Base-by-base conservation (phyloP, 2,797 vertebrate species). In the Falco biarmicus region DNA sequence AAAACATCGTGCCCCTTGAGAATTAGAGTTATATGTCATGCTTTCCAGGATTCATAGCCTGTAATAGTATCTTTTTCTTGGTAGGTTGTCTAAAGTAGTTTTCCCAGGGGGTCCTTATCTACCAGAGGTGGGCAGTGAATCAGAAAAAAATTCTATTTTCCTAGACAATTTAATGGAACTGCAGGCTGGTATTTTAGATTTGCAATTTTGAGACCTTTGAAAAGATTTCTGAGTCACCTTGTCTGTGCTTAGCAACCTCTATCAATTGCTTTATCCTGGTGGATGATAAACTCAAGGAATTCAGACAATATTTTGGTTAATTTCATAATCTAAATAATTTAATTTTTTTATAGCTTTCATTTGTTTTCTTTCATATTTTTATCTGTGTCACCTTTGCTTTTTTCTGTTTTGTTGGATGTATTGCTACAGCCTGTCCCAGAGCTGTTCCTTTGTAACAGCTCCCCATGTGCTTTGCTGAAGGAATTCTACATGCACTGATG, bases 161-260 rank as follows among this genome's bases (percentile, higher is more conserved):
- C 54, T 74, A 45, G 65, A 51, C 31, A 68, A n/a, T 73, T 76
- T 94, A 86, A 81, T 85, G 47, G 59, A 93, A 69, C 47, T 60
- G 47, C 54, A 78, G 80, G 47, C n/a, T 95, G n/a, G 9, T 69
- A 48, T 79, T 92, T 92, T 56, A 71, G 25, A 63, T 89, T 85
- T 84, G 51, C 68, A 83, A 15, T 90, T 90, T 74, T 81, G 73
- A 96, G 63, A 86, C 56, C 32, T 76, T 73, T 71, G 57, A 69
- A 84, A 71, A 87, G 47, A 79, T 90, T 91, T 97, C 79, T 78
- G 64, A 87, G 73, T 89, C 84, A 85, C 57, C 60, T 89, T 84
- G 20, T 81, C 61, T 89, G 43, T 71, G 59, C 78, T 84, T 92
- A 83, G 56, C 68, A 92, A 39, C 64, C 39, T 76, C 22, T 37